phyloP scores from a whole-genome alignment of 2,888 invertebrate genomes.

The Dioctria rufipes region DNA sequence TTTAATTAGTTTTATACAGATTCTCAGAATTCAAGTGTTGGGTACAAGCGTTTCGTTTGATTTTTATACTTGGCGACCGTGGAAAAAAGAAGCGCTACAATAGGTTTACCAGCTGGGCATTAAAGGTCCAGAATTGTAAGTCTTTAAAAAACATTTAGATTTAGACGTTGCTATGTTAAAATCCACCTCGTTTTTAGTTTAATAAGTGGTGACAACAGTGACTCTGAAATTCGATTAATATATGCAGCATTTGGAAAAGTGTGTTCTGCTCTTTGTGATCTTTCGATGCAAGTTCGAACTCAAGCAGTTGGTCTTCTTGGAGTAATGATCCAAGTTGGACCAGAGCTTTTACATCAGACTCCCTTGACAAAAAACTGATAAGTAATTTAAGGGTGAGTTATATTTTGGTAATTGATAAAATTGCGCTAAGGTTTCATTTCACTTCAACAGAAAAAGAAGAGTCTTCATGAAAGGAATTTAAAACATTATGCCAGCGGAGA shows the following conservation, averaged over 20 bases:
- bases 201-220: constrained; percentile 80
- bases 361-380: constrained; percentile 97
- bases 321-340: constrained; percentile 87
- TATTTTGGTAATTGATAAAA: too few relatives aligned
- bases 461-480: constrained; percentile 88
- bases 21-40: constrained; percentile 93
- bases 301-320: constrained; percentile 90
- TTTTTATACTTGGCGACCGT: constrained; percentile 86
- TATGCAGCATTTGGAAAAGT: constrained; percentile 98
- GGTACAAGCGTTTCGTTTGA: constrained; percentile 88
- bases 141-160: constrained; percentile 52
- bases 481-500: constrained; percentile 88
- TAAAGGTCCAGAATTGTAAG: constrained; percentile 88
- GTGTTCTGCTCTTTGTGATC: constrained; percentile 93
- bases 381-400: constrained; percentile 87
- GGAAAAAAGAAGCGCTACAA: constrained; percentile 89
- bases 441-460: constrained; percentile 79
- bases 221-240: constrained; percentile 88
- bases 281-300: constrained; percentile 89
- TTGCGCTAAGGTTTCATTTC: too few relatives aligned
- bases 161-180: too few relatives aligned
- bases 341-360: constrained; percentile 93
- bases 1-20: constrained; percentile 87
- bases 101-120: constrained; percentile 89
- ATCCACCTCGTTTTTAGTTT: constrained; percentile 74